These are phyloP conservation scores for Halocynthia aurantium DNA, from an alignment of 23 tunicate genomes.

Conservation along the genomic window DNA sequence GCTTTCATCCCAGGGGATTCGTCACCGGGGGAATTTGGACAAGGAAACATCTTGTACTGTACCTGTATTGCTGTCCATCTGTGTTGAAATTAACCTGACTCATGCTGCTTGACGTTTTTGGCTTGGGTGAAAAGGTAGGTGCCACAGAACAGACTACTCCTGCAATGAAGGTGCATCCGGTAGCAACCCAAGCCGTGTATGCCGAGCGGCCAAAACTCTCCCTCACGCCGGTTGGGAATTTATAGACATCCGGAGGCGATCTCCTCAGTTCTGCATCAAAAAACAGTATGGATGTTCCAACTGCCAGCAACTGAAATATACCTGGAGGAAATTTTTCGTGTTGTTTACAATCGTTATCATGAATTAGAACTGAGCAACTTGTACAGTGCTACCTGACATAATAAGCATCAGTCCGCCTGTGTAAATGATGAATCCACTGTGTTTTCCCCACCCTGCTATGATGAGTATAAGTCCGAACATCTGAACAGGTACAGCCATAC, in stretches of 20 bases:
- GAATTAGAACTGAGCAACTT: background rate
- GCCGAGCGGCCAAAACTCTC: constrained; percentile 31
- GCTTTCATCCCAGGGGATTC: too few relatives aligned
- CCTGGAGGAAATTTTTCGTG: constrained; percentile 3
- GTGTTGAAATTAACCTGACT: too few relatives aligned
- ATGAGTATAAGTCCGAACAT: constrained; percentile 20
- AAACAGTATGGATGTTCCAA: constrained; percentile 20
- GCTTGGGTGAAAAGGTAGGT: constrained; percentile 1
- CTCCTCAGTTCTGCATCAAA: constrained; percentile 21
- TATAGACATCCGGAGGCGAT: constrained; percentile 17
- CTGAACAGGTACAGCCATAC: constrained; percentile 25
- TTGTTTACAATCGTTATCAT: background rate
- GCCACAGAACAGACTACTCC: constrained; percentile 30
- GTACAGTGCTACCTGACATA: constrained; percentile 29
- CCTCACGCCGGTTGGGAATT: constrained; percentile 22
- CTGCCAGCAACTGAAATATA: constrained; percentile 29
- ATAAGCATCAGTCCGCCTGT: constrained; percentile 36
- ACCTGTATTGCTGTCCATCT: too few relatives aligned
- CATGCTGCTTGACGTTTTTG: background rate
- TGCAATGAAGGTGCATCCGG: constrained; percentile 16
- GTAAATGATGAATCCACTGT: constrained; percentile 21
- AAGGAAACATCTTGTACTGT: too few relatives aligned
- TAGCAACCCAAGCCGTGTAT: constrained; percentile 21
- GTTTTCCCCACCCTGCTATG: constrained; percentile 22
- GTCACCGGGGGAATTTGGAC: too few relatives aligned